These are phyloP conservation scores for Emydoidea blandingii DNA, from an alignment of 2,797 vertebrate species.

Conservation along the genomic window DNA sequence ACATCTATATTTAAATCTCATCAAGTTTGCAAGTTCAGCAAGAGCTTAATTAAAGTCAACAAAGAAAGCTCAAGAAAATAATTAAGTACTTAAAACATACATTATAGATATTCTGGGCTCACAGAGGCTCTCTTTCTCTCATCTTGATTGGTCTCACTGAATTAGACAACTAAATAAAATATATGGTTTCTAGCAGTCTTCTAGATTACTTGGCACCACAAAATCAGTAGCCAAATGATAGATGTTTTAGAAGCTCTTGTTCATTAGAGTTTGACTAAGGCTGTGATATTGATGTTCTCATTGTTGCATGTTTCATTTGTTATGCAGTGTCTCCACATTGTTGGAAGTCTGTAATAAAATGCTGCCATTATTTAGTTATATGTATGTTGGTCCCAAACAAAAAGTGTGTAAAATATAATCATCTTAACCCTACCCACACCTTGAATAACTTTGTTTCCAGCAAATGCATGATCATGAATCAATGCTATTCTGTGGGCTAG, in stretches of 20 bases:
- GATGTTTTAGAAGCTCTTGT: neutral
- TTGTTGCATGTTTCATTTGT: slow-evolving; percentile 11
- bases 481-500: neutral
- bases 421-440: neutral
- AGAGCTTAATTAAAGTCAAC: slow-evolving; percentile 63
- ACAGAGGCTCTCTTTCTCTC: neutral
- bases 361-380: neutral
- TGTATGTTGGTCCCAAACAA: neutral
- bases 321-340: neutral
- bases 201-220: neutral
- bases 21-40: slow-evolving; percentile 21
- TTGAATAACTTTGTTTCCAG: neutral
- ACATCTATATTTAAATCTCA: neutral
- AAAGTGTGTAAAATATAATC: neutral
- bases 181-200: neutral
- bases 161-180: neutral
- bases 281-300: neutral
- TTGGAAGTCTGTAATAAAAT: slow-evolving; percentile 28
- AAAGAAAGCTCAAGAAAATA: slow-evolving; percentile 5
- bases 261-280: neutral
- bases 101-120: slow-evolving; percentile 11
- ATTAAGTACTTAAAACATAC: slow-evolving; percentile 26
- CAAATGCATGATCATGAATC: neutral
- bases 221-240: neutral
- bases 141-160: neutral